Conservation (phyloP, 2,888 invertebrate genomes). For the Epinotia demarniana region DNA sequence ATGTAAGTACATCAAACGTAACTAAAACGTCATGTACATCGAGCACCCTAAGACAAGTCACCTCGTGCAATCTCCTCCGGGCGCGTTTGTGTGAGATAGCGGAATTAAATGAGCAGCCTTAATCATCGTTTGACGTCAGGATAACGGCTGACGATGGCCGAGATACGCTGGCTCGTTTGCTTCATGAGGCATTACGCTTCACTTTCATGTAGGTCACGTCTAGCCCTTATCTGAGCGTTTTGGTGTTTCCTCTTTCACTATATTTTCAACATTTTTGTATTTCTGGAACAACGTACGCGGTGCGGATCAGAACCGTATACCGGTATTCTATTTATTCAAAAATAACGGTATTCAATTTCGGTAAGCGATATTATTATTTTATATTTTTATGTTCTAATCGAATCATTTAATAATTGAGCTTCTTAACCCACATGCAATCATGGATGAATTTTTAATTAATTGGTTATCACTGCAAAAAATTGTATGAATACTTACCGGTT, state of each 20-base stretch:
- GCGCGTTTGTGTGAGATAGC: slow-evolving; percentile 16
- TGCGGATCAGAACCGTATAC: too few species aligned
- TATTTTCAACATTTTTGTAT: too few species aligned
- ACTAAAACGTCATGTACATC: not conserved
- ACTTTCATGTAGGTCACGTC: not conserved
- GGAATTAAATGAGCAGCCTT: slow-evolving; percentile 23
- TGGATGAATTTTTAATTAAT: too few species aligned
- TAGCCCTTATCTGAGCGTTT: not conserved
- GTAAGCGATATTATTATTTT: too few species aligned
- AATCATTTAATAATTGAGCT: too few species aligned
- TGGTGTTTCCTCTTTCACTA: not conserved
- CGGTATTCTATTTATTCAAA: too few species aligned
- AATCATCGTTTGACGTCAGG: slow-evolving; percentile 27
- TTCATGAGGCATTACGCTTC: slow-evolving; percentile 10
- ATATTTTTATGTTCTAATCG: too few species aligned
- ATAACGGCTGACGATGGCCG: slow-evolving; percentile 24
- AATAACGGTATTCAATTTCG: too few species aligned
- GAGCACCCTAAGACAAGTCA: not conserved
- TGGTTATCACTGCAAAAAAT: too few species aligned
- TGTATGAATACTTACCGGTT: too few species aligned
- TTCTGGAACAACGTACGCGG: too few species aligned
- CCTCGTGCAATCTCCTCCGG: not conserved
- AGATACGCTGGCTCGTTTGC: slow-evolving; percentile 18
- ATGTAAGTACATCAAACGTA: not conserved
- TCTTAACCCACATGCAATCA: too few species aligned